Conservation (phyloP, 2,888 invertebrate species). For the Tipula vernalis region DNA sequence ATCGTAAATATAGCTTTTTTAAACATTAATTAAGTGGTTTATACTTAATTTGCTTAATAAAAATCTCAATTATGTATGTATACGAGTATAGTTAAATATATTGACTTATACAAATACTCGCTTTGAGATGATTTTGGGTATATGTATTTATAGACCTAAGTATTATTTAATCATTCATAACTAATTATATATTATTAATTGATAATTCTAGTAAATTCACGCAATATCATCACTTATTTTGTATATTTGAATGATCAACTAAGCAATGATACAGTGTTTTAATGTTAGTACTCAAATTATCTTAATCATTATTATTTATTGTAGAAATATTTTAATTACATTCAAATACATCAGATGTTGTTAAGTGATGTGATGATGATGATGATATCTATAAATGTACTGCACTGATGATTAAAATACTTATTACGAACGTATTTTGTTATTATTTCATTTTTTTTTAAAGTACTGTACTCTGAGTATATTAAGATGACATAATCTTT, state of each 20-base stretch:
- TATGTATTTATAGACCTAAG: not conserved
- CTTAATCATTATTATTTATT: not conserved
- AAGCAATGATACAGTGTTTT: not conserved
- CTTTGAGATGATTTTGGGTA: not conserved
- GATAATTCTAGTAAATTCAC: not conserved
- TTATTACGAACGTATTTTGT: not conserved
- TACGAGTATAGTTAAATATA: not conserved
- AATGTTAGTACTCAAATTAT: not conserved
- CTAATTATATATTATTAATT: not conserved
- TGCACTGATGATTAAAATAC: not conserved
- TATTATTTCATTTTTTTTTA: not conserved
- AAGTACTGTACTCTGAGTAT: not conserved
- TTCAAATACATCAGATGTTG: not conserved
- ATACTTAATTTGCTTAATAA: not conserved
- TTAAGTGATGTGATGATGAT: not conserved
- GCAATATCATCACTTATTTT: not conserved
- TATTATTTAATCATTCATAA: not conserved
- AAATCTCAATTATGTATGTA: not conserved
- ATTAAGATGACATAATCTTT: not conserved
- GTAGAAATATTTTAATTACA: not conserved
- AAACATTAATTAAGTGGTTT: not conserved
- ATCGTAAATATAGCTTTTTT: not conserved
- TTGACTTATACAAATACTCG: no score
- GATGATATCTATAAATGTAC: not conserved
- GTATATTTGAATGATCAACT: not conserved